Evolutionary conservation across 1,140 invertebrate species (phyloP), one percentile per base, ranked within the genome.

Genomic region (Tenebrio molitor): DNA sequence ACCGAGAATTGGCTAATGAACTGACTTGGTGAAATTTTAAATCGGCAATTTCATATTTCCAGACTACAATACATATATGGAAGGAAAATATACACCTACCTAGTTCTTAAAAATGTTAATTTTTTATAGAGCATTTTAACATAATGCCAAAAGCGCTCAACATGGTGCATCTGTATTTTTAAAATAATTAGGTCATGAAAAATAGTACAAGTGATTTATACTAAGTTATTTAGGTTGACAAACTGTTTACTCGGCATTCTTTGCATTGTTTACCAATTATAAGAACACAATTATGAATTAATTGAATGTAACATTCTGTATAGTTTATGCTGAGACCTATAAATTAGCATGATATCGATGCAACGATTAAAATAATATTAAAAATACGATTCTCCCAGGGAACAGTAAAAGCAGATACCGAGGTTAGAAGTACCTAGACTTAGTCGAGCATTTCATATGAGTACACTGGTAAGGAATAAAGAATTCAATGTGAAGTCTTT

Each of bases 191-290:
- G 50, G 50, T 58, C 50, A 58, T 53, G n/a, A 29, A 23, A 39
- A 53, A 58, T 29, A 58, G n/a, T 29, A n/a, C 12, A 58, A 58
- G 12, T 25, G 50, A 58, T 39, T n/a, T 39, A 39, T 7, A 8
- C 46, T 53, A 53, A 53, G 23, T 29, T 58, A 58, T 58, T 58
- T 58, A 58, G 50, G 50, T 58, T 58, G 23, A 58, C 10, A 21
- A 58, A 58, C 21, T 58, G 50, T 58, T 58, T 29, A 33, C 44
- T 8, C 3, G 25, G 25, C 6, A 39, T 39, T 39, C 36, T n/a
- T 39, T 39, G 8, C 3, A 29, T 4, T 29, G 25, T 50, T 15
- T 8, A 21, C 16, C 12, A 25, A 58, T 23, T 1, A 29, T 29
- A 12, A 14, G n/a, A 29, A 58, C 12, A 58, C 50, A 58, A 39